Evolutionary conservation across 2,113 vertebrate genomes (phyloP).

Genomic region (Hemicordylus capensis): DNA sequence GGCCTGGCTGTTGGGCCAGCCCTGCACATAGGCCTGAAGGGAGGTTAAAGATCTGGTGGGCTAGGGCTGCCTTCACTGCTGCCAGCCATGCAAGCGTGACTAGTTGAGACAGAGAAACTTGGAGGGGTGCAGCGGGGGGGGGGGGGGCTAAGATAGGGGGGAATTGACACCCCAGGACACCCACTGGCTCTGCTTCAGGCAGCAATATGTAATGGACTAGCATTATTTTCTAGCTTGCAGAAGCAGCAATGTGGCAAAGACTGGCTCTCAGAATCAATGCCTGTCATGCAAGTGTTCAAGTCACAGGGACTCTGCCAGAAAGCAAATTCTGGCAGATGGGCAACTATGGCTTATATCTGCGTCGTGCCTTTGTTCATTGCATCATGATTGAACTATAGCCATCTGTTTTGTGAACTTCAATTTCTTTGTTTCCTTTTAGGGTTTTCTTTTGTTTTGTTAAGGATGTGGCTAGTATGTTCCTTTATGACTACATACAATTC

Average conservation of each 20-base stretch:
- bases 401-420: not conserved
- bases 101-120: too few relatives aligned
- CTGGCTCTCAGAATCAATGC: not conserved
- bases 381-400: not conserved
- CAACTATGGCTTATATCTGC: not conserved
- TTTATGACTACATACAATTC: not conserved
- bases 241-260: not conserved
- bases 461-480: not conserved
- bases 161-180: too few relatives aligned
- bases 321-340: too few relatives aligned
- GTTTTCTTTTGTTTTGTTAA: not conserved
- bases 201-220: too few relatives aligned
- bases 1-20: too few relatives aligned
- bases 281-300: not conserved
- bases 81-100: too few relatives aligned
- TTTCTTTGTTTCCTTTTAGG: not conserved
- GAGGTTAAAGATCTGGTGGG: too few relatives aligned
- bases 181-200: too few relatives aligned
- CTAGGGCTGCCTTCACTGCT: too few relatives aligned
- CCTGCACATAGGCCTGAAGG: too few relatives aligned
- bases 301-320: not conserved
- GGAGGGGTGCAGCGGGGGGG: too few relatives aligned
- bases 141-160: too few relatives aligned
- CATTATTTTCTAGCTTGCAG: not conserved
- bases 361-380: not conserved